phyloP scores from a whole-genome alignment of 2,797 vertebrate species.

The Chaetodon trifasciatus region DNA sequence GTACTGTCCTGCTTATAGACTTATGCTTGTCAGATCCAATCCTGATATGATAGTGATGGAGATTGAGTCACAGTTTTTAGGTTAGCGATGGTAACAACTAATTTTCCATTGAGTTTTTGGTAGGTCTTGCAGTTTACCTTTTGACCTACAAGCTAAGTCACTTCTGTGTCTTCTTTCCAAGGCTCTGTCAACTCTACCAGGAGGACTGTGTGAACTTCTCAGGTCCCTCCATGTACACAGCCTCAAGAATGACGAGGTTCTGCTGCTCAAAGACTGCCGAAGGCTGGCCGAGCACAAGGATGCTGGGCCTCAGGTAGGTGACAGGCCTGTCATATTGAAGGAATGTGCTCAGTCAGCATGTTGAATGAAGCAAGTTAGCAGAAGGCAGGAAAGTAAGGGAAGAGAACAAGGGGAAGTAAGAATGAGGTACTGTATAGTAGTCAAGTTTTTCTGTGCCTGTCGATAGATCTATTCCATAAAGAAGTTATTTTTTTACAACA shows the following conservation, averaged over 20 bases:
- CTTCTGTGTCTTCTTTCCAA: constrained; percentile 37
- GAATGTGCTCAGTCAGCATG: constrained; percentile 18
- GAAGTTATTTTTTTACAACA: not conserved
- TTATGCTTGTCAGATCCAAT: not conserved
- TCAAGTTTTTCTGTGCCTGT: not conserved
- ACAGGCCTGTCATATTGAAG: not conserved
- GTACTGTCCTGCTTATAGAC: not conserved
- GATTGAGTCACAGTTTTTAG: not conserved
- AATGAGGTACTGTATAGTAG: not conserved
- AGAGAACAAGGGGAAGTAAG: constrained; percentile 12
- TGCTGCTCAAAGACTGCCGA: constrained; percentile 92
- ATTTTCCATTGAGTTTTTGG: not conserved
- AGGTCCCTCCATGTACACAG: constrained; percentile 90
- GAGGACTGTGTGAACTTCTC: constrained; percentile 91
- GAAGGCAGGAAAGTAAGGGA: constrained; percentile 11
- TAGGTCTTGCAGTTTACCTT: not conserved
- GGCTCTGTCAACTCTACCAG: constrained; percentile 86
- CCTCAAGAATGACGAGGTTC: constrained; percentile 93
- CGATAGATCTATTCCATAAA: not conserved
- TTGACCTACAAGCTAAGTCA: not conserved
- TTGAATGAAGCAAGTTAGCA: constrained; percentile 26
- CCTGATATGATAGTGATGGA: not conserved
- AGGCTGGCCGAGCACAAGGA: constrained; percentile 79
- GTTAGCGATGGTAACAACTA: not conserved
- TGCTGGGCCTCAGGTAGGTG: constrained; percentile 64